phyloP scores from a whole-genome alignment of 2,113 vertebrate genomes.

The Bungarus multicinctus region DNA sequence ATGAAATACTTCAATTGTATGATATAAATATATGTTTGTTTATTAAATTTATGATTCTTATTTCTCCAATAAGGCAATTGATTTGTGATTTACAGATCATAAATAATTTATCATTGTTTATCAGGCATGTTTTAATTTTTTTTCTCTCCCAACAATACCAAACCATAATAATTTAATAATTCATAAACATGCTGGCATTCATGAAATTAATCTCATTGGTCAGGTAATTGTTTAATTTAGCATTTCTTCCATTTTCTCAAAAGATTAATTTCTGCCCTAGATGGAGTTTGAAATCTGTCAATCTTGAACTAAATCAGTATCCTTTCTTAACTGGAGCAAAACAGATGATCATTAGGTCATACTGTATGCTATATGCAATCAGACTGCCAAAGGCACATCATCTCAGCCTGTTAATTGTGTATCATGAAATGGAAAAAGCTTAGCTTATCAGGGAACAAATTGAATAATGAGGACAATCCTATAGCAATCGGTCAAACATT shows the following conservation, averaged over 20 bases:
- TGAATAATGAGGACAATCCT: background rate
- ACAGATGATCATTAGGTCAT: background rate
- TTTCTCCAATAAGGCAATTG: background rate
- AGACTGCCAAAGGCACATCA: background rate
- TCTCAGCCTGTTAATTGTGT: background rate
- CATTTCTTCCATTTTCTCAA: background rate
- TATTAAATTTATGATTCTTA: background rate
- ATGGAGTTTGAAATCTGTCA: background rate
- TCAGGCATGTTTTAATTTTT: background rate
- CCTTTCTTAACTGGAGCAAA: background rate
- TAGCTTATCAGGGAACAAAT: background rate
- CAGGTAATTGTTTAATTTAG: background rate
- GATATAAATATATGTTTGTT: background rate
- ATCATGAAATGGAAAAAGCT: background rate
- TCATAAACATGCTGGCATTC: background rate
- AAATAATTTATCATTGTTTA: background rate
- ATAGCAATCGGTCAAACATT: background rate
- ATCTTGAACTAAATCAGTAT: background rate
- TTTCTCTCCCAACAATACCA: background rate
- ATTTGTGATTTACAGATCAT: background rate
- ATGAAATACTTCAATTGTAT: background rate
- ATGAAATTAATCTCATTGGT: background rate
- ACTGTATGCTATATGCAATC: background rate
- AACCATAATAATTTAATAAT: background rate
- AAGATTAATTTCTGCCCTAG: background rate